A percentile compares a stretch with the other conserved stretches of the same genome.
Conservation (phyloP, 2,113 vertebrate species). For the Pteronura brasiliensis region DNA sequence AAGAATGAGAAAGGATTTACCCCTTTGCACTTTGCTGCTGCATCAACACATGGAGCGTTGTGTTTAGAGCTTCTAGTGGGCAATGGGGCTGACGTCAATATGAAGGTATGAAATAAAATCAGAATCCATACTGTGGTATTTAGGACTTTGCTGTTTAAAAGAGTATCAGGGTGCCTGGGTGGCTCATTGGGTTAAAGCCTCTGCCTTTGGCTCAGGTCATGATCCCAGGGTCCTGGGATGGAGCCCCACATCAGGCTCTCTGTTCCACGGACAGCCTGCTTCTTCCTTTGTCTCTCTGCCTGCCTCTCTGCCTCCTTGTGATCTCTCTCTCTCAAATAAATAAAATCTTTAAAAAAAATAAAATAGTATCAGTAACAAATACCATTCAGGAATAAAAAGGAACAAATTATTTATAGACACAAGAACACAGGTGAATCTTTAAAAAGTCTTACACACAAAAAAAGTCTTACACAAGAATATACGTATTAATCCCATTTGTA, state of each 20-base stretch:
- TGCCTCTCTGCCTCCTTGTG: too few relatives aligned
- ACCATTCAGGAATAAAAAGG: background rate
- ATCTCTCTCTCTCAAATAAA: too few relatives aligned
- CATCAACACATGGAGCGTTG: slow-evolving; percentile 94
- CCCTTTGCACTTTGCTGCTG: slow-evolving; percentile 96
- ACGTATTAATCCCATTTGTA: background rate
- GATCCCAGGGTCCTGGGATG: too few relatives aligned
- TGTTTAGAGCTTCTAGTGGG: slow-evolving; percentile 97
- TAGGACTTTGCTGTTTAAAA: background rate
- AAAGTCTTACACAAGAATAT: background rate
- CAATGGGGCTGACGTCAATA: slow-evolving; percentile 96
- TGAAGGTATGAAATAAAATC: slow-evolving; percentile 87
- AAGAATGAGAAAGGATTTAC: slow-evolving; percentile 97
- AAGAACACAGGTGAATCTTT: background rate
- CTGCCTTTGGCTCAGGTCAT: too few relatives aligned
- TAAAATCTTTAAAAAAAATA: background rate
- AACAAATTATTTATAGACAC: background rate
- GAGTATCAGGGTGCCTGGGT: background rate
- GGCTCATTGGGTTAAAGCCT: too few relatives aligned
- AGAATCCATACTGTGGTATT: background rate
- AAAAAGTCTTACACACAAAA: background rate
- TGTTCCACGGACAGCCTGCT: too few relatives aligned
- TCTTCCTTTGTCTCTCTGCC: too few relatives aligned
- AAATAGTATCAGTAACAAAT: background rate
- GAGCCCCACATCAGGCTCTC: too few relatives aligned